Base-by-base conservation (phyloP, 2,113 vertebrate species). In the Ardeotis arabs region DNA sequence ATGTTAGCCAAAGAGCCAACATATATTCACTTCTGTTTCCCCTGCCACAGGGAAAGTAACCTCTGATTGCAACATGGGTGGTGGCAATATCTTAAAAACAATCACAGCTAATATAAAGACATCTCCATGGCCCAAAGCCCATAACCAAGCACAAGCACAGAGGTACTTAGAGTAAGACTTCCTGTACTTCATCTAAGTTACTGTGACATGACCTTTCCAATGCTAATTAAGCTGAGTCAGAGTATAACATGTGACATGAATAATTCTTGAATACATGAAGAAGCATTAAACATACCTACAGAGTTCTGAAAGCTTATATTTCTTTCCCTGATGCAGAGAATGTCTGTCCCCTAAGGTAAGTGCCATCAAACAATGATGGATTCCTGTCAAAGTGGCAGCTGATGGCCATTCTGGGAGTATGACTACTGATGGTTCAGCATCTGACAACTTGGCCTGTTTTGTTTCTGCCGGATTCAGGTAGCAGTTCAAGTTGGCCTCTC, bases 151-250 rank as follows among this genome's bases (percentile, higher is more conserved):
- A n/a, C 10, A 56, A 83, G 59, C 31, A 45, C 0, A 67, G 31
- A 37, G 29, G 24, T 76, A 24, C 16, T 58, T 55, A 67, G 44
- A 68, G 5, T 52, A 59, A 63, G 33, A 5, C 50, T 72, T 86
- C 50, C 29, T 78, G 63, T 84, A 53, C n/a, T 91, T 89, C 41
- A 63, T 41, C 22, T 69, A 11, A 70, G 12, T 68, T 84, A 70
- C 12, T 44, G 41, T 62, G 29, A 64, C 73, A 27, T 91, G 84
- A 89, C 77, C 53, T 75, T 95, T 94, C 39, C 41, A 44, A 62
- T 60, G 56, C 20, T 78, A 92, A 90, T 94, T 83, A 70, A 85
- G 31, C 50, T 60, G 81, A 91, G 73, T 92, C 80, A 92, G 68
- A 59, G 27, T 55, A 27, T 59, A 49, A 84, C 45, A 24, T 88